Percentiles rank a stretch among this genome's conserved stretches.
These are phyloP conservation scores for Pangasianodon hypophthalmus DNA, from an alignment of 2,113 vertebrate genomes.

Conservation along the genomic window DNA sequence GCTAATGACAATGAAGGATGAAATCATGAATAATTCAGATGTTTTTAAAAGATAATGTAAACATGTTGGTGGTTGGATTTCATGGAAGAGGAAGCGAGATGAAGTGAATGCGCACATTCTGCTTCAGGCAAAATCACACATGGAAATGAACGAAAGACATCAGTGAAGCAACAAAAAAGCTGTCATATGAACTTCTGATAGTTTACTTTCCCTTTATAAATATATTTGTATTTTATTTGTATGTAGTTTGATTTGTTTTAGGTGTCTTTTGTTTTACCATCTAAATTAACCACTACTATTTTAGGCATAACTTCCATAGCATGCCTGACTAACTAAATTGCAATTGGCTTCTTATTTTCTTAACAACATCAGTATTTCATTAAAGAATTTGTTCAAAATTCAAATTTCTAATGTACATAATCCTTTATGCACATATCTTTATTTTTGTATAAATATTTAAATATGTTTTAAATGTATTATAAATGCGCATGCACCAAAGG, in stretches of 20 bases:
- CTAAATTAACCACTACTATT: background rate
- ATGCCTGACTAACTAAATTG: background rate
- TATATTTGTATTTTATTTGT: background rate
- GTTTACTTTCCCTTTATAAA: background rate
- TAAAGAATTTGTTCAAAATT: background rate
- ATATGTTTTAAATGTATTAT: background rate
- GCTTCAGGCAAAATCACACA: conserved; percentile 12
- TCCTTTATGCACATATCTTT: background rate
- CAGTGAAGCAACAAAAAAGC: background rate
- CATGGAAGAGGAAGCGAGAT: conserved; percentile 70
- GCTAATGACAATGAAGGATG: conserved; percentile 73
- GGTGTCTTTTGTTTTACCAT: background rate
- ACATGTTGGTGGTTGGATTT: conserved; percentile 62
- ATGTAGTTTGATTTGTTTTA: background rate
- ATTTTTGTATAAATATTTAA: background rate
- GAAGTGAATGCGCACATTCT: background rate
- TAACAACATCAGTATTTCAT: background rate
- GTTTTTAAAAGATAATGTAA: conserved; percentile 79
- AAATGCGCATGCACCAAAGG: background rate
- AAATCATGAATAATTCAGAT: conserved; percentile 81
- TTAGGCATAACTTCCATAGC: background rate
- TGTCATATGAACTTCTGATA: background rate
- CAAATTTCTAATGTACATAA: background rate
- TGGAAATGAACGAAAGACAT: background rate
- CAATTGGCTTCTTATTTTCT: background rate